These are phyloP conservation scores for Buphagus erythrorhynchus DNA, from an alignment of 2,797 vertebrate genomes.

Conservation along the genomic window DNA sequence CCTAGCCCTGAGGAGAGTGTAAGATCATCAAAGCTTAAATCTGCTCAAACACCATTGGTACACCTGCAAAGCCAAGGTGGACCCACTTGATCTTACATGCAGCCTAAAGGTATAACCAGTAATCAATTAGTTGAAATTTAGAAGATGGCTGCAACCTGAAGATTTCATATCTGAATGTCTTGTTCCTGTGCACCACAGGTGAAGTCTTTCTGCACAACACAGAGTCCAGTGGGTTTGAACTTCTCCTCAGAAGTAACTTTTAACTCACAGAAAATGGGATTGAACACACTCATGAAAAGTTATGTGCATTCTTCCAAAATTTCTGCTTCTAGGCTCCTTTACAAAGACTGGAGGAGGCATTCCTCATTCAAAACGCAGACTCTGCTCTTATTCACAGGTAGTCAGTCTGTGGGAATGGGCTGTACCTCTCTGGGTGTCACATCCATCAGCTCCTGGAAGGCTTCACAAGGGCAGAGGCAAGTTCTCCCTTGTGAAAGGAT, in stretches of 20 bases:
- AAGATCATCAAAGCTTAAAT: background rate
- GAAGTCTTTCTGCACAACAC: background rate
- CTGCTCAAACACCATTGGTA: background rate
- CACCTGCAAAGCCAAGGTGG: background rate
- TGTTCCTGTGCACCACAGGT: background rate
- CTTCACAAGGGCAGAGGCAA: rapidly evolving
- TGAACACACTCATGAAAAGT: background rate
- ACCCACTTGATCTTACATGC: background rate
- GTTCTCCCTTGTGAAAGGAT: background rate
- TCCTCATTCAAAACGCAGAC: background rate
- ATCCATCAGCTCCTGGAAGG: background rate
- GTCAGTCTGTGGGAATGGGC: background rate
- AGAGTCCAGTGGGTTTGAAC: background rate
- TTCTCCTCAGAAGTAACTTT: background rate
- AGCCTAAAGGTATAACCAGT: background rate
- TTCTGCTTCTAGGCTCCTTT: background rate
- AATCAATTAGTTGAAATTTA: background rate
- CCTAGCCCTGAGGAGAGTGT: background rate
- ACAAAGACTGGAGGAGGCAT: background rate
- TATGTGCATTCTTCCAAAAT: background rate
- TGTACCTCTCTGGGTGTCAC: background rate
- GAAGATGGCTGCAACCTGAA: background rate
- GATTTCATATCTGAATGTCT: background rate
- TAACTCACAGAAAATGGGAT: background rate
- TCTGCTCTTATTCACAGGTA: background rate